Evolutionary conservation across 2,113 vertebrate genomes (phyloP), one percentile per base, ranked within the genome.

Genomic region (Hassar affinis): DNA sequence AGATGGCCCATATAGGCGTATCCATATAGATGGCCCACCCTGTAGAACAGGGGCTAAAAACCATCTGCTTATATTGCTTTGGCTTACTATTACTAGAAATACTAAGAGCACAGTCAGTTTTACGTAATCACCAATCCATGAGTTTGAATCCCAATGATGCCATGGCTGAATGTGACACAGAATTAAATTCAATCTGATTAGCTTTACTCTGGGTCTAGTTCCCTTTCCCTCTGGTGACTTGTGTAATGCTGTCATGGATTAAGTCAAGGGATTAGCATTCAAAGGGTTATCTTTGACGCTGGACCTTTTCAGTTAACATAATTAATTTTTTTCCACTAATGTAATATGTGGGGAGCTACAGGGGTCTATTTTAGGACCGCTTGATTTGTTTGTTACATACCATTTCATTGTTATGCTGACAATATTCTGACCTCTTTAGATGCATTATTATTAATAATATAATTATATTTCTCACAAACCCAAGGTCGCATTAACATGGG

Each of bases 121-220:
- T n/a, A n/a, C n/a, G n/a, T n/a, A n/a, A n/a, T n/a, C n/a, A n/a
- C n/a, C n/a, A 42, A 42, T 2, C 6, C 38, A 42, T 42, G 30
- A 72, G 66, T 12, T 69, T 69, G 38, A 72, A 72, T 72, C 42
- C 20, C 25, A 45, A 0, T 42, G 17, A 18, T 66, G 17, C 15
- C 62, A 42, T 15, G 25, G 20, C 20, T 22, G 10, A 42, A 69
- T 42, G 38, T 18, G 6, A 2, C 5, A 68, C 38, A 25, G 20
- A 71, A 10, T 15, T 47, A 45, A 68, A 71, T 9, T 45, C 66
- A 71, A 15, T 71, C 68, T 71, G 49, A 72, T 72, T 49, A 72
- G 69, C 69, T 7, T 27, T 49, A 47, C 69, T 25, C 69, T 15
- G 69, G 25, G 69, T 27, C 20, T 49, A 27, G 22, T 27, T 72